phyloP scores from a whole-genome alignment of 2,888 invertebrate genomes.

The Microctonus hyperodae region DNA sequence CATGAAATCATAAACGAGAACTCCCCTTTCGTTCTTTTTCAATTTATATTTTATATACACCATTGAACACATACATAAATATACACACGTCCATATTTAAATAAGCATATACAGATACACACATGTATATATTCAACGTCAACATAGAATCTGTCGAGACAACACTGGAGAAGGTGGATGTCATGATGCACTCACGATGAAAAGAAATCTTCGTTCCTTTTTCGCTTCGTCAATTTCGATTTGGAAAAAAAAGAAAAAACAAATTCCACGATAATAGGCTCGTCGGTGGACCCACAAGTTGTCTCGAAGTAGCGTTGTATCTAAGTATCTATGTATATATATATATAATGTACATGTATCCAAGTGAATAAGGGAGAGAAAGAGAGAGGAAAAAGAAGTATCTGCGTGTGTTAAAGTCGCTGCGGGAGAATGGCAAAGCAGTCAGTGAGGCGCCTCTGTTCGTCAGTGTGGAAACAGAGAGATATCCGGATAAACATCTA shows the following conservation, averaged over 20 bases:
- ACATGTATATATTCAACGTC: not conserved
- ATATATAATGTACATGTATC: not conserved
- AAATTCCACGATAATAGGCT: not conserved
- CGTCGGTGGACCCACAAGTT: conserved; percentile 7
- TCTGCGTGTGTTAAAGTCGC: not conserved
- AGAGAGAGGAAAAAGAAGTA: not conserved
- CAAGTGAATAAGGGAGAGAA: not conserved
- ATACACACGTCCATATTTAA: not conserved
- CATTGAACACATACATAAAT: not conserved
- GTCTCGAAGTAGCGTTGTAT: not conserved
- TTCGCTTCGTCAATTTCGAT: conserved; percentile 23
- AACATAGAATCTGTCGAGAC: conserved; percentile 2
- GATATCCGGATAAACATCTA: conserved; percentile 21
- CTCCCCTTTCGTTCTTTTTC: not conserved
- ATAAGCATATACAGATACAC: not conserved
- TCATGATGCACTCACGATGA: conserved; percentile 12
- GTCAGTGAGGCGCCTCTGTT: conserved; percentile 30
- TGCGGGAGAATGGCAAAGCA: conserved; percentile 15
- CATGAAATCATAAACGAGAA: conserved; percentile 13
- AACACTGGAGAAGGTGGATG: not conserved
- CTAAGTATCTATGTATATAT: too few species aligned
- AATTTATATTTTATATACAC: conserved; percentile 9
- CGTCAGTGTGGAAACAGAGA: conserved; percentile 21
- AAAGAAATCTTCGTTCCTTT: conserved; percentile 11
- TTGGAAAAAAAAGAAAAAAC: not conserved